Percentiles rank a stretch among this genome's conserved stretches.
phyloP scores from a whole-genome alignment of 2,113 vertebrate genomes.

The Triplophysa tibetana region DNA sequence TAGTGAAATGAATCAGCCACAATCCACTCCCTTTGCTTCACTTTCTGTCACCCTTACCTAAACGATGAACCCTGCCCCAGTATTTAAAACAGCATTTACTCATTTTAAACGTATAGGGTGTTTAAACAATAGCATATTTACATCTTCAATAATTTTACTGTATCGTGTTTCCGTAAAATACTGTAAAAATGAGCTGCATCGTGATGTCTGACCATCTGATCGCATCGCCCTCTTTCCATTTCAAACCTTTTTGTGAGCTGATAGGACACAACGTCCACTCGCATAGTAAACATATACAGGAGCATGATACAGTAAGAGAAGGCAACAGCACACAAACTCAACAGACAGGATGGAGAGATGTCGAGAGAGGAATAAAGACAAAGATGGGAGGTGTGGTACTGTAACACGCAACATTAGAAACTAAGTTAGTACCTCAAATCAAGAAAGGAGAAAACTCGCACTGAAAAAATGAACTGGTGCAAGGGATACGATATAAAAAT shows the following conservation, averaged over 20 bases:
- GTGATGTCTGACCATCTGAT: constrained; percentile 51
- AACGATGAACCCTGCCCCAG: constrained; percentile 21
- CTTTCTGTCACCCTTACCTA: constrained; percentile 22
- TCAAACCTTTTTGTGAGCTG: constrained; percentile 60
- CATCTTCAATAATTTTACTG: constrained; percentile 52
- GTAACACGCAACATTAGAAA: background rate
- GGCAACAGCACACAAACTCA: constrained; percentile 21
- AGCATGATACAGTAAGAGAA: constrained; percentile 43
- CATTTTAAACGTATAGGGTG: constrained; percentile 48
- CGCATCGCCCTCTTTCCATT: constrained; percentile 41
- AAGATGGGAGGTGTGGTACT: background rate
- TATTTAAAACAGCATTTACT: constrained; percentile 52
- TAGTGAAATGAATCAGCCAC: constrained; percentile 49
- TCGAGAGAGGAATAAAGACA: constrained; percentile 1
- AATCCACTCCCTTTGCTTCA: constrained; percentile 36
- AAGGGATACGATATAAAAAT: background rate
- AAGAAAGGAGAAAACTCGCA: too few species aligned
- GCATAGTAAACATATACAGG: constrained; percentile 9
- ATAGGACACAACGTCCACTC: constrained; percentile 15
- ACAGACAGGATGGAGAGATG: constrained; percentile 6
- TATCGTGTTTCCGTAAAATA: constrained; percentile 58
- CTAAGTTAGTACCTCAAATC: background rate
- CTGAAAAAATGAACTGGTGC: background rate
- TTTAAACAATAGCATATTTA: constrained; percentile 55
- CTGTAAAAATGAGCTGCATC: constrained; percentile 57